phyloP scores from a whole-genome alignment of 2,888 invertebrate species.

The Clivina fossor region DNA sequence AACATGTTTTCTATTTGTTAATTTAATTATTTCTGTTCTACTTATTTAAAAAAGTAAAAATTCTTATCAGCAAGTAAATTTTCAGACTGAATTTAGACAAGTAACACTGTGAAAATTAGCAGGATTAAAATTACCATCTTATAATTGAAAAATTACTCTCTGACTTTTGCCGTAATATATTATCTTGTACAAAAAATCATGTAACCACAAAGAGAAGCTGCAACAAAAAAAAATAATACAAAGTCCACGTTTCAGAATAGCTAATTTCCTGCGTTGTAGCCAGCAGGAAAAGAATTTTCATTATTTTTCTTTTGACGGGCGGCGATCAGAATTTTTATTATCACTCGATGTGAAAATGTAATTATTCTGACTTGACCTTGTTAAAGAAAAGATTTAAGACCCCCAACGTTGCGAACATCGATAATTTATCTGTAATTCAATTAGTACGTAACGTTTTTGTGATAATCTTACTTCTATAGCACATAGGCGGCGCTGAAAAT shows the following conservation, averaged over 20 bases:
- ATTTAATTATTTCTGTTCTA: no score
- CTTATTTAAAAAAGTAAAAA: no score
- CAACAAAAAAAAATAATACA: conserved; percentile 1
- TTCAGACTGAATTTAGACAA: no score
- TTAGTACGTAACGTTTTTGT: conserved; percentile 9
- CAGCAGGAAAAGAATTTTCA: conserved; percentile 11
- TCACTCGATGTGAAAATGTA: conserved; percentile 24
- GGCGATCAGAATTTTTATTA: conserved; percentile 26
- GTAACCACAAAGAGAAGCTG: no score
- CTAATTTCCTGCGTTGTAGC: neutral
- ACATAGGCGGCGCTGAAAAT: neutral
- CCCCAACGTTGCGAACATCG: conserved; percentile 7
- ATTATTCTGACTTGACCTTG: conserved; percentile 26
- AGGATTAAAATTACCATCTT: no score
- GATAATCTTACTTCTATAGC: neutral
- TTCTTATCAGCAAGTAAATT: no score
- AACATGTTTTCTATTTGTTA: no score
- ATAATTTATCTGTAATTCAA: conserved; percentile 27
- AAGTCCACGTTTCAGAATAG: neutral
- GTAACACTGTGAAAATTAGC: no score
- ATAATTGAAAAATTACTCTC: no score
- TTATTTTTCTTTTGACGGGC: conserved; percentile 20
- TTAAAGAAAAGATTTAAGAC: conserved; percentile 28
- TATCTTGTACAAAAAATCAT: no score
- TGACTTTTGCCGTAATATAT: no score